Base-by-base conservation (phyloP, 2,797 vertebrate genomes). In the Enteromius thamalakanensis region DNA sequence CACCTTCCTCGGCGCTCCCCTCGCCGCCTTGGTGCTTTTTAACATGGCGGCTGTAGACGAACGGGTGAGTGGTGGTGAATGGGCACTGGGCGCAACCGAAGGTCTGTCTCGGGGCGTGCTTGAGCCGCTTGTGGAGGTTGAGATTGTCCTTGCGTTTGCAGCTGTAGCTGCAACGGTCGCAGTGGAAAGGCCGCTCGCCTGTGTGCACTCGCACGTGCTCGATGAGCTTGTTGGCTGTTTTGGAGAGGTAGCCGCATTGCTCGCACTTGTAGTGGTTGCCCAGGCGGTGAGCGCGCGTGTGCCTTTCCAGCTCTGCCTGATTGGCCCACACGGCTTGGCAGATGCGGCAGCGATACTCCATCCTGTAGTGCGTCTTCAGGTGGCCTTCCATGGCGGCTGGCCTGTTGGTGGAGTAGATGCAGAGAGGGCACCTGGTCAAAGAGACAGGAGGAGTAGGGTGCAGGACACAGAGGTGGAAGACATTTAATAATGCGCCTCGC, bases 111-210 rank as follows among this genome's bases (percentile, higher is more conserved):
- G 97, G 97, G 83, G 97, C 96, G 82, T 99, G 98, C 94, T 99
- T 99, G 94, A 99, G 97, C 95, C 97, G 98, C 95, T 98, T 99
- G 97, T 99, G 98, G 96, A 99, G 96, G 94, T 98, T 98, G 93
- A 99, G 98, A 98, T 99, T 99, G 97, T 99, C 98, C 96, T 99
- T 99, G 95, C 98, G 98, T 93, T 99, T 99, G 96, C 98, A 99
- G 97, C 98, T 98, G 91, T 99, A 99, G 93, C 96, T 95, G 95
- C 98, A 99, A 96, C 97, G 97, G 95, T 99, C 98, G 95, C 98
- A 99, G 97, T 97, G 98, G 96, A 99, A 99, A 94, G 98, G 98
- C 94, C 98, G 97, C 95, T 99, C 98, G 51, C 98, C 98, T 0
- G 98, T 99, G 96, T 99, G 98, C 92, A 99, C 98, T 2, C 98